Evolutionary conservation across 2,113 vertebrate genomes (phyloP).

Genomic region (Ceyx melanurus): DNA sequence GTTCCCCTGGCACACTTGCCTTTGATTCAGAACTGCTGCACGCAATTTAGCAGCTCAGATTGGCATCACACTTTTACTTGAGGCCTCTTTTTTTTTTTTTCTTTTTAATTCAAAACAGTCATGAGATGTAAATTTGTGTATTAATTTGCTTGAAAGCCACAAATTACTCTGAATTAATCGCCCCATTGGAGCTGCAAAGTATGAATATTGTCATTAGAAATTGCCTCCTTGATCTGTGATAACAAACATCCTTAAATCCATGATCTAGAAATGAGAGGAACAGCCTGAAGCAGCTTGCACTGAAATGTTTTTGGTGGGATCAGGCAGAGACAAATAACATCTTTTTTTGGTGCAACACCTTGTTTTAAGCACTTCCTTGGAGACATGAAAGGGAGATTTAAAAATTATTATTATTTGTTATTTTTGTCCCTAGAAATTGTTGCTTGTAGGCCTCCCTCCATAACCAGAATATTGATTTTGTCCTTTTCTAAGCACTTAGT

Average conservation of each 20-base stretch:
- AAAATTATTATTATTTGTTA: background rate
- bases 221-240: background rate
- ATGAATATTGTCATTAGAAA: conserved; percentile 4
- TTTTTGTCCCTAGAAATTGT: background rate
- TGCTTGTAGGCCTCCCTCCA: background rate
- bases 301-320: background rate
- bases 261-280: conserved; percentile 1
- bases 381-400: background rate
- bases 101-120: background rate
- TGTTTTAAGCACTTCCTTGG: background rate
- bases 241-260: background rate
- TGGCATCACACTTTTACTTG: background rate
- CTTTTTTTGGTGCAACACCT: background rate
- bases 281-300: background rate
- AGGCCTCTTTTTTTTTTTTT: background rate
- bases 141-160: conserved; percentile 14
- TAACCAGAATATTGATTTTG: background rate
- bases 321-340: background rate
- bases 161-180: background rate
- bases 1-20: background rate
- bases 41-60: background rate
- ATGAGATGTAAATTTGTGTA: background rate
- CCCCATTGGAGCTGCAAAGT: background rate
- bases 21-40: background rate
- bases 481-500: background rate